Percentiles rank a stretch among this genome's conserved stretches.
These are phyloP conservation scores for Seriola quinqueradiata DNA, from an alignment of 2,113 vertebrate genomes.

Conservation along the genomic window DNA sequence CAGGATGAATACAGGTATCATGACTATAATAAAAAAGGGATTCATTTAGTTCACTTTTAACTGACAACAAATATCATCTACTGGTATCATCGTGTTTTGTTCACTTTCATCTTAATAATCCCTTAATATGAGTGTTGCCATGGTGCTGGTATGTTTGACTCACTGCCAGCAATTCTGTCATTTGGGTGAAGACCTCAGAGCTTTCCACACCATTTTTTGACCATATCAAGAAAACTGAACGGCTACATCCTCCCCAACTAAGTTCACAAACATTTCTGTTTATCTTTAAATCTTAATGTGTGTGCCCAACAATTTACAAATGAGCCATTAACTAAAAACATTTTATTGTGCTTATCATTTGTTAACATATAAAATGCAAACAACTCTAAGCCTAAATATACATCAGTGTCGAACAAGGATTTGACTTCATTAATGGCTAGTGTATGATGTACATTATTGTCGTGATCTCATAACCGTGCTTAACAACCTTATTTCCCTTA, in stretches of 20 bases:
- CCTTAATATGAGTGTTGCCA: constrained; percentile 12
- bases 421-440: not conserved
- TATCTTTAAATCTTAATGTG: constrained; percentile 12
- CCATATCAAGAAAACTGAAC: not conserved
- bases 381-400: constrained; percentile 6
- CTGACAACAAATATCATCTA: not conserved
- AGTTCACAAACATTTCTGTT: constrained; percentile 21
- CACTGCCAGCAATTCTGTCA: not conserved
- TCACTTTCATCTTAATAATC: constrained; percentile 18
- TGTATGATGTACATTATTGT: not conserved
- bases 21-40: not conserved
- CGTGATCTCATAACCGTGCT: too few species aligned
- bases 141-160: constrained; percentile 10
- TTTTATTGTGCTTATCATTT: not conserved
- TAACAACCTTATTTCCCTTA: too few species aligned
- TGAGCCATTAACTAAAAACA: not conserved
- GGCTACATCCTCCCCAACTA: not conserved
- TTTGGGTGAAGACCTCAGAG: not conserved
- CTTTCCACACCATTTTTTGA: not conserved
- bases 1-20: not conserved
- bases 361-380: not conserved
- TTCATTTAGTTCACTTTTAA: constrained; percentile 12
- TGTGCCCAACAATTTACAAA: constrained; percentile 40
- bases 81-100: not conserved
- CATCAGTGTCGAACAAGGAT: too few species aligned